A percentile compares a stretch with the other conserved stretches of the same genome.
These are phyloP conservation scores for Otus sunia DNA, from an alignment of 2,113 vertebrate genomes.

Conservation along the genomic window DNA sequence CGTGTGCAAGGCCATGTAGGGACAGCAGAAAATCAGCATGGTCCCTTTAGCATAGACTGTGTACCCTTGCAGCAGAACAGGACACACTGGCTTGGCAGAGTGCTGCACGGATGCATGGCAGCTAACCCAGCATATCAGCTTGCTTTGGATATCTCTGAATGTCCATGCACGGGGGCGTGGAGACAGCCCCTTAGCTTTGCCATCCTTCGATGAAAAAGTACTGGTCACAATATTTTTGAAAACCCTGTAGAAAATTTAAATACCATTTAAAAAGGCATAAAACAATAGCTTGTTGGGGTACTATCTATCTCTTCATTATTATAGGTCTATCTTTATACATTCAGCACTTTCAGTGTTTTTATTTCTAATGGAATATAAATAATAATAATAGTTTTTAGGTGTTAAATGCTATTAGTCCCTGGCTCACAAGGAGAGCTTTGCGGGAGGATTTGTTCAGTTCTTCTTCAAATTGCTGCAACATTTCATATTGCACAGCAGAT, in stretches of 20 bases:
- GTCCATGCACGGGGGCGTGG: rapidly evolving
- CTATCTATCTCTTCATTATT: neutral
- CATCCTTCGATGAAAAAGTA: neutral
- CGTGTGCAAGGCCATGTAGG: rapidly evolving
- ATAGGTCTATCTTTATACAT: neutral
- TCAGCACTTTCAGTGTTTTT: neutral
- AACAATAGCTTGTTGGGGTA: neutral
- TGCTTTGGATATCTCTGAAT: neutral
- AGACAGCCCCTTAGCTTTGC: neutral
- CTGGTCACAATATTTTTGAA: neutral
- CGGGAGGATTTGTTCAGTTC: neutral
- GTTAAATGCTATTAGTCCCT: neutral
- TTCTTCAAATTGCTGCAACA: neutral
- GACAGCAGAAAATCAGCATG: neutral
- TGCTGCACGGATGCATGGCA: rapidly evolving
- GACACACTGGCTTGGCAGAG: neutral
- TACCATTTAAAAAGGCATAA: neutral
- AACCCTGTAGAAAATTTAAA: neutral
- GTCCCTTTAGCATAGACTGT: neutral
- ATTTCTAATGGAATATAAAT: neutral
- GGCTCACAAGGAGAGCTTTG: neutral
- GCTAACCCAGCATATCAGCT: neutral
- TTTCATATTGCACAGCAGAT: neutral
- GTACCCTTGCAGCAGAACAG: neutral
- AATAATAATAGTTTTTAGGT: neutral